Evolutionary conservation across 2,888 invertebrate genomes (phyloP), one percentile per base, ranked within the genome.

Genomic region (Drosophila fulvimacula): DNA sequence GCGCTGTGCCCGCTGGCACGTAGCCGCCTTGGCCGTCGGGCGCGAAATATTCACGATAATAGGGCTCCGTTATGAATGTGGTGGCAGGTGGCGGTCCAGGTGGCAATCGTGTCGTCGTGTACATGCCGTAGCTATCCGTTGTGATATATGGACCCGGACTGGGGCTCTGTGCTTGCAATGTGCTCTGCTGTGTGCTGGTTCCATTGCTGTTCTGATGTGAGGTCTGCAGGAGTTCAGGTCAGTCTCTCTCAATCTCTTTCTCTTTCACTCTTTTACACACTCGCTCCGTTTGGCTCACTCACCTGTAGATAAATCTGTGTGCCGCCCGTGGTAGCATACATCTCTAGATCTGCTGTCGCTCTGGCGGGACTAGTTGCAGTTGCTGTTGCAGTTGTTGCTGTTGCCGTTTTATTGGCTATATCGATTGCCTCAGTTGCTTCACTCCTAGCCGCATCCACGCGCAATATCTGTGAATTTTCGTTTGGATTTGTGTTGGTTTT

Each of bases 21-120:
- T 93, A 93, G 63, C 92, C 91, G 58, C 92, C 92, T 48, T 91
- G 91, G 55, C 94, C 93, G 42, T 93, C 93, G 72, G 95, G 94
- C 59, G 95, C 95, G 92, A 96, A 96, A 92, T 96, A 96, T 93
- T 96, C 96, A 32, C 93, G 89, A 92, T 96, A 95, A 94, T 97
- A 96, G 73, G 95, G 95, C 90, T 96, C 96, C 81, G 95, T 93
- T 77, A 95, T 93, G 91, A 95, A 95, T 73, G 95, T 93, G 52
- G 95, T 90, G 46, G 91, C 89, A 67, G 91, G 82, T 67, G 91
- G 90, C 56, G 92, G 91, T 52, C 91, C 89, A 42, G 91, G 88
- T 48, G 92, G 90, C 69, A 92, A 79, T 36, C 93, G 89, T 73
- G 87, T 71, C 52, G 92, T 89, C 62, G 92, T 89, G 61, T 93